Percentiles rank a stretch among this genome's conserved stretches.
These are phyloP conservation scores for Antennarius maculatus DNA, from an alignment of 2,797 vertebrate genomes.

Conservation along the genomic window DNA sequence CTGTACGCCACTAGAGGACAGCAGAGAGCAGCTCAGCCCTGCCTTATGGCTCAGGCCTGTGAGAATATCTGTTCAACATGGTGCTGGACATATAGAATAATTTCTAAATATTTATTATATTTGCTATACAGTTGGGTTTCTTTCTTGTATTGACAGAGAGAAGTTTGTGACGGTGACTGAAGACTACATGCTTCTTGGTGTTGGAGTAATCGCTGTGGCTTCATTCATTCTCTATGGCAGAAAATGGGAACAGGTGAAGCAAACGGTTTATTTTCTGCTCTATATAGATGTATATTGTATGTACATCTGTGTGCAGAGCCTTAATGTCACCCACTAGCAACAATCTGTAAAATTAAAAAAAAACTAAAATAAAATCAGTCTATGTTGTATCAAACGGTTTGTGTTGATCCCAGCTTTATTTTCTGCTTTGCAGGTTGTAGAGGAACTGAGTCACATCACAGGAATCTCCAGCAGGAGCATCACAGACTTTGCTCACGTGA, in stretches of 20 bases:
- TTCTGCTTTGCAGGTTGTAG: conserved; percentile 80
- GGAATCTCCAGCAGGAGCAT: conserved; percentile 88
- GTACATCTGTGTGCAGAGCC: neutral
- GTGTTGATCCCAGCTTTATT: conserved; percentile 1
- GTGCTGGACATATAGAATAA: no score
- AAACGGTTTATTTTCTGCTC: no score
- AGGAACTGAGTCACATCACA: conserved; percentile 88
- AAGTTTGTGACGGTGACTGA: conserved; percentile 90
- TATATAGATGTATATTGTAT: no score
- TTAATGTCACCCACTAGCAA: neutral
- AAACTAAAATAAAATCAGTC: no score
- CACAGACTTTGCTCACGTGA: conserved; percentile 82
- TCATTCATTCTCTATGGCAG: conserved; percentile 83
- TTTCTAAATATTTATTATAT: no score
- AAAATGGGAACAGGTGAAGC: conserved; percentile 86
- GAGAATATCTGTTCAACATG: neutral
- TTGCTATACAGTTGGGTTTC: neutral
- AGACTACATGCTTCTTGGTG: conserved; percentile 93
- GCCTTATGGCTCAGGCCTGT: neutral
- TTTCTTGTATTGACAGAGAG: conserved; percentile 74
- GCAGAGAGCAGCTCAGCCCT: neutral
- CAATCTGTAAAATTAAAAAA: no score
- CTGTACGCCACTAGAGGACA: neutral
- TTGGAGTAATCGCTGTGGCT: conserved; percentile 88
- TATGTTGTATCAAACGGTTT: no score